A percentile compares a stretch with the other conserved stretches of the same genome.
Evolutionary conservation across 2,888 invertebrate species (phyloP).

Genomic region (Epinotia ramella): DNA sequence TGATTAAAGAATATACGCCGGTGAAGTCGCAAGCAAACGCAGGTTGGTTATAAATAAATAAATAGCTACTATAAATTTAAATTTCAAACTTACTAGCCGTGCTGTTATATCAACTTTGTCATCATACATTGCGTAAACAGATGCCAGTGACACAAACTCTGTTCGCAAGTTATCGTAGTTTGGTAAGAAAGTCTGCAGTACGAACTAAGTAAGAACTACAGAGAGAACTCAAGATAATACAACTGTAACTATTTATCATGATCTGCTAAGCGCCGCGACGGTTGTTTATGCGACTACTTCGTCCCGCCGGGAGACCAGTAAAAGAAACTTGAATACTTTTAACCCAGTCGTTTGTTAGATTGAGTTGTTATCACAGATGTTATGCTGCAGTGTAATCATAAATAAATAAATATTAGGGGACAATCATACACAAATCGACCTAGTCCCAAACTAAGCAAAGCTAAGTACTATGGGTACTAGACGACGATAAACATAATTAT

Average conservation of each 20-base stretch:
- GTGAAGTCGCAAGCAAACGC: too few relatives aligned
- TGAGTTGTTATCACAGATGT: too few relatives aligned
- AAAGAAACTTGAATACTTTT: slow-evolving; percentile 23
- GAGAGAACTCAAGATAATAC: slow-evolving; percentile 32
- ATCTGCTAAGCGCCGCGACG: slow-evolving; percentile 17
- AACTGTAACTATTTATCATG: slow-evolving; percentile 25
- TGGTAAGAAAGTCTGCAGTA: slow-evolving; percentile 9
- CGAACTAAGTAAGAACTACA: slow-evolving; percentile 4
- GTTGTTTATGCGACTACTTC: slow-evolving; percentile 28
- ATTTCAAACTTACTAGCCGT: too few relatives aligned
- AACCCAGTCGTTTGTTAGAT: slow-evolving; percentile 18
- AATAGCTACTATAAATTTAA: too few relatives aligned
- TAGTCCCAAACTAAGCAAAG: too few relatives aligned
- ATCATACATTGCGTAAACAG: neutral
- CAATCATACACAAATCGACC: too few relatives aligned
- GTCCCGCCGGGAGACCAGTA: slow-evolving; percentile 1
- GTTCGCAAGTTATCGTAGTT: slow-evolving; percentile 8
- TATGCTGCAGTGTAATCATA: neutral
- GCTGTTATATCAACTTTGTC: too few relatives aligned
- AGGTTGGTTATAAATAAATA: too few relatives aligned
- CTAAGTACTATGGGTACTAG: too few relatives aligned
- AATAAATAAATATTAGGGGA: too few relatives aligned
- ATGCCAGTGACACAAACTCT: neutral
- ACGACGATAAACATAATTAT: too few relatives aligned
- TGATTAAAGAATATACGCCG: too few relatives aligned